phyloP scores from a whole-genome alignment of 2,797 vertebrate genomes.

The Tragopan temminckii region DNA sequence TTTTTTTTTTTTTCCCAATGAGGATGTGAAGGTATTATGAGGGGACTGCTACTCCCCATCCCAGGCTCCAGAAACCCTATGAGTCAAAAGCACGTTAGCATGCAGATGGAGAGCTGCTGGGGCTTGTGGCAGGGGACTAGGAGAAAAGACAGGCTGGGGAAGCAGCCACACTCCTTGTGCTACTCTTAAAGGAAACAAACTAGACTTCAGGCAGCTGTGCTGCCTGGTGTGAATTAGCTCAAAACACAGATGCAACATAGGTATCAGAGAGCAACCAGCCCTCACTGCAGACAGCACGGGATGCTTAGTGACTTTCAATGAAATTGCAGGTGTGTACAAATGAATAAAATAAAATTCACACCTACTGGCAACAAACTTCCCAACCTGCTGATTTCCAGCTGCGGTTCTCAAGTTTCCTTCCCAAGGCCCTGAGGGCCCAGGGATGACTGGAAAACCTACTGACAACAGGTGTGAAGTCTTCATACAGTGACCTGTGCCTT shows the following conservation, averaged over 20 bases:
- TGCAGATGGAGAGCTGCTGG: not conserved
- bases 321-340: not conserved
- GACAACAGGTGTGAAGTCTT: not conserved
- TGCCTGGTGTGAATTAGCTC: not conserved
- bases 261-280: not conserved
- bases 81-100: constrained; percentile 33
- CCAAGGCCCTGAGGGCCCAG: not conserved
- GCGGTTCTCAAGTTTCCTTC: not conserved
- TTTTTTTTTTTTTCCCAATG: not conserved
- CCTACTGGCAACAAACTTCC: not conserved
- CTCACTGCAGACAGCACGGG: not conserved
- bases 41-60: constrained; percentile 12
- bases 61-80: not conserved
- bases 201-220: not conserved
- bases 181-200: not conserved
- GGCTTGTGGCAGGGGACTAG: not conserved
- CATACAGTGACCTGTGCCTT: not conserved
- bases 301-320: not conserved
- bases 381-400: not conserved
- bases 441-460: not conserved
- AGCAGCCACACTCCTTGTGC: not conserved
- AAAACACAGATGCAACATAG: not conserved
- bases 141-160: not conserved
- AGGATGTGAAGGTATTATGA: constrained; percentile 53
- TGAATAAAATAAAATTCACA: not conserved